Conservation (phyloP, 2,797 vertebrate genomes). For the Myotis pilosus region DNA sequence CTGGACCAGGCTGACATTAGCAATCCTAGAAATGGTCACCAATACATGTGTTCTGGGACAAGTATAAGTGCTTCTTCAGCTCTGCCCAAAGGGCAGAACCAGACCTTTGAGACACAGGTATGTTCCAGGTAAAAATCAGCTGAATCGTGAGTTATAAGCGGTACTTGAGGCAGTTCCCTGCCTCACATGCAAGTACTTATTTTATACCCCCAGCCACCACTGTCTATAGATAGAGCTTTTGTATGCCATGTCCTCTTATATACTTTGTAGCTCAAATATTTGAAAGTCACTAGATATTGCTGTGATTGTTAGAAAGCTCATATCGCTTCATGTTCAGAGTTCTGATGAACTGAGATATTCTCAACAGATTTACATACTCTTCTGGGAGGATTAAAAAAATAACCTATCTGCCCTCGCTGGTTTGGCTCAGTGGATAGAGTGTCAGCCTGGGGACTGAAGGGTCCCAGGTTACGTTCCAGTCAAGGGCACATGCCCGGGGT, state of each 20-base stretch:
- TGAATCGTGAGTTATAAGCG: slow-evolving; percentile 6
- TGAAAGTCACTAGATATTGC: slow-evolving; percentile 25
- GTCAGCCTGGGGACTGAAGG: too few relatives aligned
- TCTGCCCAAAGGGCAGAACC: slow-evolving; percentile 31
- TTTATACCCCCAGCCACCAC: background rate
- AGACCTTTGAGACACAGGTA: background rate
- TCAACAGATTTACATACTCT: slow-evolving; percentile 24
- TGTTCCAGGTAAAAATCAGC: background rate
- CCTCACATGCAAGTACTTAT: background rate
- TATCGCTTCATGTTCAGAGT: slow-evolving; percentile 23
- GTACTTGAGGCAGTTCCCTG: background rate
- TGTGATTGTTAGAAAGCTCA: slow-evolving; percentile 8
- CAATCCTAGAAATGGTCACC: slow-evolving; percentile 24
- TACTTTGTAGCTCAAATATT: slow-evolving; percentile 17
- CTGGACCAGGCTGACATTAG: background rate
- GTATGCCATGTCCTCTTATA: background rate
- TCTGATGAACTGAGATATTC: slow-evolving; percentile 12
- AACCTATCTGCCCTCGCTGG: background rate
- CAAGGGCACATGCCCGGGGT: too few relatives aligned
- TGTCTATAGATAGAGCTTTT: background rate
- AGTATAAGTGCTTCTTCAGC: background rate
- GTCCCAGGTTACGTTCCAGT: too few relatives aligned
- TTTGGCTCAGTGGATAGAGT: too few relatives aligned
- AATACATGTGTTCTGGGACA: background rate
- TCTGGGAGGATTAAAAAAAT: slow-evolving; percentile 9